phyloP scores from a whole-genome alignment of 2,113 vertebrate species.

The Pedionomus torquatus region DNA sequence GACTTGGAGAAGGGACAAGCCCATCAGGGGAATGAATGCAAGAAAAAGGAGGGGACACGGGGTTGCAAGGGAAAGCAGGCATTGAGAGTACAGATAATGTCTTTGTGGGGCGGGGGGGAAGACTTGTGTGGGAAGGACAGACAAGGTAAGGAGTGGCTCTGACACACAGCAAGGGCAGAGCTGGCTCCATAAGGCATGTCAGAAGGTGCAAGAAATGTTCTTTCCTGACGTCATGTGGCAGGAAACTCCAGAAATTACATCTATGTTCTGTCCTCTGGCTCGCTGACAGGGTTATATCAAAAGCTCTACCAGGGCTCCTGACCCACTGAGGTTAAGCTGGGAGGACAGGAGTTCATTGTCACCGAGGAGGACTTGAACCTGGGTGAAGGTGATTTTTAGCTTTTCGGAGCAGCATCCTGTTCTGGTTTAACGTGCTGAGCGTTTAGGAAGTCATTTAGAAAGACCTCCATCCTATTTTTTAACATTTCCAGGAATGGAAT shows the following conservation, averaged over 20 bases:
- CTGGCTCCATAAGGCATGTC: neutral
- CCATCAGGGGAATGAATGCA: neutral
- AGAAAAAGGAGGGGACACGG: accelerated
- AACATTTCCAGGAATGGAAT: constrained; percentile 41
- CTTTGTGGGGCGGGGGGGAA: neutral
- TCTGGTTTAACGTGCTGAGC: neutral
- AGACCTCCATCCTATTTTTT: neutral
- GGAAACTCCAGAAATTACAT: neutral
- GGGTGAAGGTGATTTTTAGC: neutral
- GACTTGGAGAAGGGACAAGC: neutral
- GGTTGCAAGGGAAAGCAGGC: neutral
- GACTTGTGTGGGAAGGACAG: neutral
- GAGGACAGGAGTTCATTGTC: neutral
- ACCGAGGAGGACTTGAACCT: neutral
- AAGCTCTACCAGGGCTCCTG: neutral
- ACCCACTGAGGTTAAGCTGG: neutral
- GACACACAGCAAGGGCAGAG: neutral
- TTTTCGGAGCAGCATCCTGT: neutral
- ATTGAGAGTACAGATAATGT: neutral
- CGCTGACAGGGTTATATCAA: neutral
- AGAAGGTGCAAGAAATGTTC: neutral
- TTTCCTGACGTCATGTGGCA: neutral
- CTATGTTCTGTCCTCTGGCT: neutral
- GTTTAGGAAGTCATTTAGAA: constrained; percentile 23
- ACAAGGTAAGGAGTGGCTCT: neutral